phyloP scores from a whole-genome alignment of 2,113 vertebrate species.

The Sander vitreus region DNA sequence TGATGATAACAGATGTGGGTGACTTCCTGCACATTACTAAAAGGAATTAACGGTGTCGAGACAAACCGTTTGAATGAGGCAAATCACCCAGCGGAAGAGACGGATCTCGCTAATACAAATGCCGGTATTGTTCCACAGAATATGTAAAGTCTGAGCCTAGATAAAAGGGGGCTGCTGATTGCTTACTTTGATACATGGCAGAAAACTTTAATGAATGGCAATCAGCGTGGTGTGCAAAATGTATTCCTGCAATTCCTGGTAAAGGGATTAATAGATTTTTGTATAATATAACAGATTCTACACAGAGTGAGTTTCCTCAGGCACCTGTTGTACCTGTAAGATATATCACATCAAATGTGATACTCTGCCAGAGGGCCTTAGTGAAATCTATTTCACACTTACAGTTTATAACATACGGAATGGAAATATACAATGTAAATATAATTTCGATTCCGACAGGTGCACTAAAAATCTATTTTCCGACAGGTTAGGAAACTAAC shows the following conservation, averaged over 20 bases:
- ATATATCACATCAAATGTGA: constrained; percentile 23
- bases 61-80: constrained; percentile 58
- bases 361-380: constrained; percentile 18
- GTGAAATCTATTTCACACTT: constrained; percentile 42
- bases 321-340: constrained; percentile 49
- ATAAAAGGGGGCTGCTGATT: constrained; percentile 63
- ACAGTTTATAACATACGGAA: not conserved
- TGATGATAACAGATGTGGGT: constrained; percentile 47
- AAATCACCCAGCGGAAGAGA: constrained; percentile 63
- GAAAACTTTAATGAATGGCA: constrained; percentile 75
- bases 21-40: constrained; percentile 77
- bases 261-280: constrained; percentile 58
- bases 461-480: not conserved
- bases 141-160: constrained; percentile 72
- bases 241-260: constrained; percentile 60
- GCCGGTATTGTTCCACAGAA: constrained; percentile 64
- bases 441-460: not conserved
- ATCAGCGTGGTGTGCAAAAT: constrained; percentile 48
- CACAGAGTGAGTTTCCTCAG: constrained; percentile 45
- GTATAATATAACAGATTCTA: constrained; percentile 39
- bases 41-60: constrained; percentile 77
- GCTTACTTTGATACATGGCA: constrained; percentile 63
- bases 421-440: not conserved
- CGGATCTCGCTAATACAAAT: constrained; percentile 39
- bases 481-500: not conserved